Evolutionary conservation across 2,113 vertebrate genomes (phyloP).

Genomic region (Pungitius pungitius): DNA sequence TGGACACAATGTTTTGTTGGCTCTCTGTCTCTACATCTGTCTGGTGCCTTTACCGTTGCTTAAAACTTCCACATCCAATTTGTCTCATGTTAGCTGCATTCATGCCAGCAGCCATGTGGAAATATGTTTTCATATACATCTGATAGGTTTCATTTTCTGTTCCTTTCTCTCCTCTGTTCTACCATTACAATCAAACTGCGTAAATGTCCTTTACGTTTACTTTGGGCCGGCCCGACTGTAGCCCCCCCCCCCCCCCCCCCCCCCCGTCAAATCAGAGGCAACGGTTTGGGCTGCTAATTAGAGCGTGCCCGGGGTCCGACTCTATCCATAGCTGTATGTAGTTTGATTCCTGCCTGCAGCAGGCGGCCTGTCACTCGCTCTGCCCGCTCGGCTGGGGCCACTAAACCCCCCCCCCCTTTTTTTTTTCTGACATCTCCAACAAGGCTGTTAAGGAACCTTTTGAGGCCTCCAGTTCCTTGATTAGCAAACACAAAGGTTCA

Average conservation of each 20-base stretch:
- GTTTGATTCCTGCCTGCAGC: conserved; percentile 1
- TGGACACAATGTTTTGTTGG: neutral
- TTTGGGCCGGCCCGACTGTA: conserved; percentile 30
- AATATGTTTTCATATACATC: neutral
- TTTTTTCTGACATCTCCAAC: neutral
- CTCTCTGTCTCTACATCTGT: neutral
- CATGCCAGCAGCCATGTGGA: neutral
- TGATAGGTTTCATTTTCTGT: neutral
- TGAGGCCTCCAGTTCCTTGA: conserved; percentile 62
- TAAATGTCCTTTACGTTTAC: neutral
- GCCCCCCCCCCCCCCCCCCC: conserved; percentile 19
- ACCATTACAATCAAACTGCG: neutral
- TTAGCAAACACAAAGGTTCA: conserved; percentile 13
- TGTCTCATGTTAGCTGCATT: neutral
- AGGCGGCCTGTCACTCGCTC: neutral
- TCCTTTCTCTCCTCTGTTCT: neutral
- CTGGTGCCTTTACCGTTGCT: neutral
- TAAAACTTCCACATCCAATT: neutral
- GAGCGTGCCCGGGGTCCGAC: neutral
- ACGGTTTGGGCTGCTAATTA: conserved; percentile 49
- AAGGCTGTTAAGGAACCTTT: neutral
- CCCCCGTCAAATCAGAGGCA: conserved; percentile 71
- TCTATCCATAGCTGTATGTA: neutral
- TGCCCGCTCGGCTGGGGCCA: neutral
- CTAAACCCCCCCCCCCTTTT: neutral